Base-by-base conservation (phyloP, 2,797 vertebrate species). In the Enteromius fasciolatus region DNA sequence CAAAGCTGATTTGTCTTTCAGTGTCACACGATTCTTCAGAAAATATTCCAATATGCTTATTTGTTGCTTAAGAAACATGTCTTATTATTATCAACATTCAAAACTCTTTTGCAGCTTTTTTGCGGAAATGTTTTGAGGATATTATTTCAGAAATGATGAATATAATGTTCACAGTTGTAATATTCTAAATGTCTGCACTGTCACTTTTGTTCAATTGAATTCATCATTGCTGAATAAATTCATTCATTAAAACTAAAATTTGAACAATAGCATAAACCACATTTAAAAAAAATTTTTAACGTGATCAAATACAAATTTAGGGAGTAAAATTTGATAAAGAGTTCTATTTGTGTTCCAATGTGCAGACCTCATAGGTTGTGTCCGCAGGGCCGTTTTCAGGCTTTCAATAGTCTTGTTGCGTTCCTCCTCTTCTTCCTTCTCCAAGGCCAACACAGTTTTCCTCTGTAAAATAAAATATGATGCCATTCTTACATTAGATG, bases 381-480 rank as follows among this genome's bases (percentile, higher is more conserved):
- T 99, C 91, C 98, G 92, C 87, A 99, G 94, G 83, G 98, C 98
- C 0, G 98, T 99, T 93, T 99, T 99, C 89, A 99, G 91, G 89
- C 96, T 99, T 91, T 99, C 98, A 0, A 99, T 97, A 18, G 97
- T 99, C 95, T 99, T 99, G 89, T 97, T 99, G 85, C 98, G 96
- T 89, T 98, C 98, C 84, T 99, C 97, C 84, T 99, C 98, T 0
- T 99, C 98, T 87, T 99, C 98, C 80, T 97, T 98, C 88, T 99
- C 98, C 92, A 98, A 92, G 76, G 96, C 97, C 0, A 98, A 95
- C 85, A 99, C 91, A 0, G 97, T 97, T 92, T 96, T 99, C 89
- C 98, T 98, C 98, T 99, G 92, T 36, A 75, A 7, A 59, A 44
- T 52, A 79, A 80, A 84, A 81, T 33, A 3, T 9, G 41, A 80